Evolutionary conservation across 2,888 invertebrate genomes (phyloP), one percentile per base, ranked within the genome.

Genomic region (Pristionchus arcanus): DNA sequence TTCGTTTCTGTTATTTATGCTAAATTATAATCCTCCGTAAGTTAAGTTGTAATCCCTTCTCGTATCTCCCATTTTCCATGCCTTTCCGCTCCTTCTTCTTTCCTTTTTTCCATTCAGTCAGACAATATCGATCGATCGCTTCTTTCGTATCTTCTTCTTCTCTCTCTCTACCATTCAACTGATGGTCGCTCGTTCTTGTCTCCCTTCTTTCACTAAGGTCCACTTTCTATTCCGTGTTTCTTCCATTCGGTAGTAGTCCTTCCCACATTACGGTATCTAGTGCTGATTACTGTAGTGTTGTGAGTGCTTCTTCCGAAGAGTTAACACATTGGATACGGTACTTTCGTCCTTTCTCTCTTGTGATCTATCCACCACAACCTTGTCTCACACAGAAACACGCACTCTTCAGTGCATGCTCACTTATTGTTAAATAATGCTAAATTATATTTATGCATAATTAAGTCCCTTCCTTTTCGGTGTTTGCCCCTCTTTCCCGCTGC

Each of bases 391-490:
- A 49, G 25, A 53, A 42, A 81, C 81, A 81, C 81, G 49, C 42
- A 81, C 81, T 42, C 49, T n/a, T 53, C 81, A 42, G 81, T 81
- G 49, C 81, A 49, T 81, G 42, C 49, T 81, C 42, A 81, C 81
- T 81, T 49, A n/a, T 81, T 81, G 71, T 34, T 81, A 49, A 81
- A 34, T 81, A 81, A n/a, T 81, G n/a, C 11, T 81, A 49, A n/a
- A 42, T 28, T 81, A 81, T 81, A 81, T 81, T 81, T 81, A 81
- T 53, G 81, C 81, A 81, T 81, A 81, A 81, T 81, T 81, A 53
- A 21, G 28, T 34, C 3, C 15, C 74, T 49, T 49, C 28, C 49
- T 28, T 53, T 15, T 53, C 81, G 49, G 49, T 28, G 13, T 81
- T 81, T 28, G 28, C 53, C 49, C 81, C 25, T 16, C 53, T 15